Percentiles rank a stretch among this genome's conserved stretches.
These are phyloP conservation scores for Brachyhypopomus gauderio DNA, from an alignment of 2,113 vertebrate genomes.

Conservation along the genomic window DNA sequence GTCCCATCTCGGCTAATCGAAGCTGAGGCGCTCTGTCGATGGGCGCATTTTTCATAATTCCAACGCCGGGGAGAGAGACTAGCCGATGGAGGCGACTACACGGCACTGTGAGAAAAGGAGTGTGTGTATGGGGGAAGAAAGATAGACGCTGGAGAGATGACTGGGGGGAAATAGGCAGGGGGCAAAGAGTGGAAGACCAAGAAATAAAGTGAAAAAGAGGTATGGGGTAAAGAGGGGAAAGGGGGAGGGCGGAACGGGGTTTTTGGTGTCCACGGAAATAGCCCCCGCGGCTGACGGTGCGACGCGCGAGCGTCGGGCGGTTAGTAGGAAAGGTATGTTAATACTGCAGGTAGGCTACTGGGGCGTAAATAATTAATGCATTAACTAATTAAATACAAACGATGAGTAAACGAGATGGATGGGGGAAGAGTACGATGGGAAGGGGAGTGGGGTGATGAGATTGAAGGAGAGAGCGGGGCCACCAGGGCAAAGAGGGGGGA, in stretches of 20 bases:
- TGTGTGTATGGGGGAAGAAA: slow-evolving; percentile 65
- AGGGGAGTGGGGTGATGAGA: slow-evolving; percentile 55
- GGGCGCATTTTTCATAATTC: slow-evolving; percentile 99
- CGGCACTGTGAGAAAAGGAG: slow-evolving; percentile 72
- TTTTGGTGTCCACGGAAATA: slow-evolving; percentile 52
- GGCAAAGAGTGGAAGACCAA: slow-evolving; percentile 77
- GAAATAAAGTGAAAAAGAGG: slow-evolving; percentile 78
- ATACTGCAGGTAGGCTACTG: slow-evolving; percentile 71
- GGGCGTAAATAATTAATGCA: slow-evolving; percentile 80
- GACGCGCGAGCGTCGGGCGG: slow-evolving; percentile 49
- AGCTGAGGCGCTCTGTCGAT: slow-evolving; percentile 98
- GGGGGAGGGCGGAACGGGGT: slow-evolving; percentile 24
- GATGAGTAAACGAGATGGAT: slow-evolving; percentile 73
- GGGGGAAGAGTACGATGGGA: slow-evolving; percentile 41
- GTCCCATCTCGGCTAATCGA: slow-evolving; percentile 99
- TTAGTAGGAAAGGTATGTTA: slow-evolving; percentile 65
- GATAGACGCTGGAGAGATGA: slow-evolving; percentile 74
- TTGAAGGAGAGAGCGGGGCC: slow-evolving; percentile 50
- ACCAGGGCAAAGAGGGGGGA: slow-evolving; percentile 62
- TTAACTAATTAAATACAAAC: slow-evolving; percentile 79
- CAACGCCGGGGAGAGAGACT: slow-evolving; percentile 84
- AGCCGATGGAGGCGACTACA: slow-evolving; percentile 79
- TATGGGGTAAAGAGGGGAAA: slow-evolving; percentile 69
- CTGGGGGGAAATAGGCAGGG: slow-evolving; percentile 74
- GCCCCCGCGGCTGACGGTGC: slow-evolving; percentile 21